A percentile compares a stretch with the other conserved stretches of the same genome.
These are phyloP conservation scores for Eulemur albifrons DNA, from an alignment of 2,797 vertebrate genomes.

Conservation along the genomic window DNA sequence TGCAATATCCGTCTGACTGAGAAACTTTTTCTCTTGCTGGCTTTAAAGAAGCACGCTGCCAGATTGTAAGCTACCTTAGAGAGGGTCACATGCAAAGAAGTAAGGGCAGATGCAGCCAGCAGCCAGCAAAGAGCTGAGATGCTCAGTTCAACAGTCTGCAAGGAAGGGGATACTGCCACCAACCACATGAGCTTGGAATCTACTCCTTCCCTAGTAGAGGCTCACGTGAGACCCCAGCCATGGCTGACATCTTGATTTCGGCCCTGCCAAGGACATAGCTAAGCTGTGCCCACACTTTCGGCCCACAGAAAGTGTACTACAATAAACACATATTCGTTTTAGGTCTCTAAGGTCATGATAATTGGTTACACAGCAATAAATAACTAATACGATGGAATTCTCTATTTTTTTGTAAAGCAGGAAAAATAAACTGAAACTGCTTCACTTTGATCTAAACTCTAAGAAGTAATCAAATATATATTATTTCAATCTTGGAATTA, in stretches of 20 bases:
- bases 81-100: background rate
- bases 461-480: background rate
- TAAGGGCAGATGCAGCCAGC: too few species aligned
- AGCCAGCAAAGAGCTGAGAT: too few species aligned
- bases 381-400: background rate
- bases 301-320: background rate
- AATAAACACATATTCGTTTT: background rate
- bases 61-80: background rate
- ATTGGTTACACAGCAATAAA: background rate
- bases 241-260: background rate
- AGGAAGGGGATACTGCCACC: background rate
- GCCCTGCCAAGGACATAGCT: background rate
- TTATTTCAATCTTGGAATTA: background rate
- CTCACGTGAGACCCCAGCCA: background rate
- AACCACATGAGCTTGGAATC: fast-evolving
- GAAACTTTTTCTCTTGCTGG: background rate
- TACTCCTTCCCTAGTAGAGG: background rate
- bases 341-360: background rate
- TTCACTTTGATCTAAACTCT: background rate
- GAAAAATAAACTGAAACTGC: background rate
- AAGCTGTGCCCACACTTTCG: background rate
- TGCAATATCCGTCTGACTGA: background rate
- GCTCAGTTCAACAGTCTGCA: background rate
- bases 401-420: background rate
- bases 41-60: background rate